Percentiles rank a stretch among this genome's conserved stretches.
Evolutionary conservation across 92 coral and sea anemone genomes (phyloP).

Genomic region (Diadumene lineata): DNA sequence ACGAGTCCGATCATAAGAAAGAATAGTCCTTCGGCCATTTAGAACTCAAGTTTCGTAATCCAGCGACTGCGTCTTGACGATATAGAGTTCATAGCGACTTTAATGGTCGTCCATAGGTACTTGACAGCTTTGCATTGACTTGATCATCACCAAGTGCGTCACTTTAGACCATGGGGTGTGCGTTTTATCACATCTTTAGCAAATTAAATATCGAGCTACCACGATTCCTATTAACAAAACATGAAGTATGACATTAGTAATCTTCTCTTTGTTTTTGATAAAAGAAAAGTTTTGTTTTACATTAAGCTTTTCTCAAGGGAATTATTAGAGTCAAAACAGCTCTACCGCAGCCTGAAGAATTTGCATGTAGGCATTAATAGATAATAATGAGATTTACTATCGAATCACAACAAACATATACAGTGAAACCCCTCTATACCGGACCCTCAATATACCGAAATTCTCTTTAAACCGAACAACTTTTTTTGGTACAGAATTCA

Average conservation of each 20-base stretch:
- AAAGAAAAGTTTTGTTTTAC: not conserved
- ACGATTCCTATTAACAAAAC: not conserved
- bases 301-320: constrained; percentile 12
- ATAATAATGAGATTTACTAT: too few species aligned
- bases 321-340: constrained; percentile 3
- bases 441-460: too few species aligned
- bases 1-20: constrained; percentile 29
- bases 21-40: constrained; percentile 14
- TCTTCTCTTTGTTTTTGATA: constrained; percentile 2
- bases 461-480: too few species aligned
- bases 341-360: not conserved
- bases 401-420: too few species aligned
- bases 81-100: not conserved
- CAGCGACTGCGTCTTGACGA: not conserved
- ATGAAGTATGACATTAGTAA: constrained; percentile 5
- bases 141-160: not conserved
- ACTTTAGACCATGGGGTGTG: not conserved
- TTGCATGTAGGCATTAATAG: not conserved
- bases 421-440: too few species aligned
- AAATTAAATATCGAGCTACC: not conserved
- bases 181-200: not conserved
- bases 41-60: not conserved
- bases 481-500: too few species aligned
- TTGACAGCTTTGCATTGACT: not conserved
- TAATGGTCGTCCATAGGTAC: not conserved